phyloP scores from a whole-genome alignment of 2,113 vertebrate species.

The Mohoua ochrocephala region DNA sequence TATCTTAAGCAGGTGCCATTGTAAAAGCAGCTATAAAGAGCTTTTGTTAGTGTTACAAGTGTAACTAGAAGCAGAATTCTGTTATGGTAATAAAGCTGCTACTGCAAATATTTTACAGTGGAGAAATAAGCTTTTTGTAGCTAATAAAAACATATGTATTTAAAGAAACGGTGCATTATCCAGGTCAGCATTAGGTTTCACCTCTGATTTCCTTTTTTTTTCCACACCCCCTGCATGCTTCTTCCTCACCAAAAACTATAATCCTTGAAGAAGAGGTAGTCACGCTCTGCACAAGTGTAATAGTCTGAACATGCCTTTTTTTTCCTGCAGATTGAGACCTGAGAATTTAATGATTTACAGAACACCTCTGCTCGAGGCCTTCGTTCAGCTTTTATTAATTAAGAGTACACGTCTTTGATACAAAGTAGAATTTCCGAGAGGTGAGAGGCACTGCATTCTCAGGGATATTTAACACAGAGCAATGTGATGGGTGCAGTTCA shows the following conservation, averaged over 20 bases:
- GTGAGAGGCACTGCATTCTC: not conserved
- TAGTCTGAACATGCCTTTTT: not conserved
- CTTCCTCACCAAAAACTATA: not conserved
- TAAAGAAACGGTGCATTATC: not conserved
- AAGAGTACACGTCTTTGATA: not conserved
- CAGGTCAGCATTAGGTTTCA: not conserved
- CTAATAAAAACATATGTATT: not conserved
- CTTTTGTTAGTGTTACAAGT: not conserved
- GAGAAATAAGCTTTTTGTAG: not conserved
- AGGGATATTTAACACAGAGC: not conserved
- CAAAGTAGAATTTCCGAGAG: not conserved
- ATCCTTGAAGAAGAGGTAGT: not conserved
- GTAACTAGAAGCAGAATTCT: not conserved
- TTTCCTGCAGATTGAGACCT: not conserved
- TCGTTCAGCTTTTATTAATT: not conserved
- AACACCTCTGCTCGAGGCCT: not conserved
- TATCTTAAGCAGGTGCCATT: not conserved
- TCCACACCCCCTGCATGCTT: not conserved
- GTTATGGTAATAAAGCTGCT: not conserved
- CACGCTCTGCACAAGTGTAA: not conserved
- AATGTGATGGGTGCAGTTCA: not conserved
- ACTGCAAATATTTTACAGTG: not conserved
- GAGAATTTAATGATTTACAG: not conserved
- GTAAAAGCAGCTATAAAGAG: not conserved
- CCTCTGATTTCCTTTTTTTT: not conserved